Conservation (phyloP, 2,113 vertebrate genomes). For the Smithornis capensis region DNA sequence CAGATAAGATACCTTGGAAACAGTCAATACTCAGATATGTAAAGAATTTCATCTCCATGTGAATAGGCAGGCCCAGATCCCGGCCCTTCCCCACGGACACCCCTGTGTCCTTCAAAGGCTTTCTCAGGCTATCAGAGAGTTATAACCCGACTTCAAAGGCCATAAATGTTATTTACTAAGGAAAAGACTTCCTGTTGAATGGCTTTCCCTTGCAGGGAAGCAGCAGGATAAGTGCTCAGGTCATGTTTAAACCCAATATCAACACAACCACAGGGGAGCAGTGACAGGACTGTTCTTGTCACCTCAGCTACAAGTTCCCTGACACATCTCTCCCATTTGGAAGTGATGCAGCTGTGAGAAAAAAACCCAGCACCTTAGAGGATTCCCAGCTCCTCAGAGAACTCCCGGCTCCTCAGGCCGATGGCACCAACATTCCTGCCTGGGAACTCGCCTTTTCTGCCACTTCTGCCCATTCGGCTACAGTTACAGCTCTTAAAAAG, state of each 20-base stretch:
- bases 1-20: not conserved
- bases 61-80: not conserved
- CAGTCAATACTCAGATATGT: not conserved
- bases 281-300: not conserved
- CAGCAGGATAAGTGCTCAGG: accelerated
- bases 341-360: not conserved
- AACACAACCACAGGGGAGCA: not conserved
- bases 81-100: not conserved
- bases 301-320: no score
- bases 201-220: not conserved
- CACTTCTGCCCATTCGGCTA: not conserved
- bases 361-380: accelerated
- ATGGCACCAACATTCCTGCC: not conserved
- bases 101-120: slow-evolving; percentile 42
- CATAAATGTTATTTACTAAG: not conserved
- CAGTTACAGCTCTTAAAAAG: slow-evolving; percentile 4
- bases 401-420: not conserved
- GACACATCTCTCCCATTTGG: not conserved
- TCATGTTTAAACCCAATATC: not conserved
- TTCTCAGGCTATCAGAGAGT: not conserved
- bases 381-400: not conserved
- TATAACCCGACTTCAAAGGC: slow-evolving; percentile 14
- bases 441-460: not conserved
- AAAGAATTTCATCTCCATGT: slow-evolving; percentile 44
- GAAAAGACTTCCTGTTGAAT: not conserved